These are phyloP conservation scores for Halcyon chelicuti DNA, from an alignment of 2,797 vertebrate species.

Conservation along the genomic window DNA sequence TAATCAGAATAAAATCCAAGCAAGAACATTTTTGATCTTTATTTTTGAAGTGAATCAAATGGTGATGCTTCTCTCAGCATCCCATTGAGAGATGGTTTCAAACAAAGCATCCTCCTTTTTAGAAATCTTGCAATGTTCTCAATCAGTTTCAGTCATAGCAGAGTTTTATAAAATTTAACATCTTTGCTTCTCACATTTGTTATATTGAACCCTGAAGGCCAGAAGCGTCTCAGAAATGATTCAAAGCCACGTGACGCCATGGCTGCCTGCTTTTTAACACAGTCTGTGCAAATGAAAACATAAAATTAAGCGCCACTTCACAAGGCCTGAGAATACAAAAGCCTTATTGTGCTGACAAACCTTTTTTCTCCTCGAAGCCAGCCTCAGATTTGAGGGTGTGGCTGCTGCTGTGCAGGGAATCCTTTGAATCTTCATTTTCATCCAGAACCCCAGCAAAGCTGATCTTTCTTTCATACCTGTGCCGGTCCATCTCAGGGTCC, in stretches of 20 bases:
- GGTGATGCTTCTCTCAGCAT: not conserved
- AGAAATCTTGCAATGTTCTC: not conserved
- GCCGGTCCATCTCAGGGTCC: conserved; percentile 94
- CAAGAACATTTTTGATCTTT: not conserved
- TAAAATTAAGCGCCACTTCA: conserved; percentile 46
- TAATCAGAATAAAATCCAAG: not conserved
- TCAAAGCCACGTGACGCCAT: conserved; percentile 44
- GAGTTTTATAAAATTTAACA: not conserved
- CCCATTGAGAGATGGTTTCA: not conserved
- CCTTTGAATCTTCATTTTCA: conserved; percentile 94
- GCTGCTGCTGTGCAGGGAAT: conserved; percentile 97
- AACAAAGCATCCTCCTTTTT: not conserved
- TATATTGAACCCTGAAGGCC: not conserved
- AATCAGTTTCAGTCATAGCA: not conserved
- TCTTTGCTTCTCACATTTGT: conserved; percentile 64
- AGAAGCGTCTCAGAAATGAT: not conserved
- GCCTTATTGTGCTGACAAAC: conserved; percentile 69
- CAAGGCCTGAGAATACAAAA: conserved; percentile 34
- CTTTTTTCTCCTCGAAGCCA: conserved; percentile 93
- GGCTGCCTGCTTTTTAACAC: conserved; percentile 36
- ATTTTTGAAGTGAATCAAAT: not conserved
- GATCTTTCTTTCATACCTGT: conserved; percentile 98
- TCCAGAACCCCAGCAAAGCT: conserved; percentile 98
- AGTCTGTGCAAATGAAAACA: conserved; percentile 51
- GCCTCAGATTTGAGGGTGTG: conserved; percentile 98